A percentile compares a stretch with the other conserved stretches of the same genome.
Conservation (phyloP, 2,113 vertebrate species). For the Pteronura brasiliensis region DNA sequence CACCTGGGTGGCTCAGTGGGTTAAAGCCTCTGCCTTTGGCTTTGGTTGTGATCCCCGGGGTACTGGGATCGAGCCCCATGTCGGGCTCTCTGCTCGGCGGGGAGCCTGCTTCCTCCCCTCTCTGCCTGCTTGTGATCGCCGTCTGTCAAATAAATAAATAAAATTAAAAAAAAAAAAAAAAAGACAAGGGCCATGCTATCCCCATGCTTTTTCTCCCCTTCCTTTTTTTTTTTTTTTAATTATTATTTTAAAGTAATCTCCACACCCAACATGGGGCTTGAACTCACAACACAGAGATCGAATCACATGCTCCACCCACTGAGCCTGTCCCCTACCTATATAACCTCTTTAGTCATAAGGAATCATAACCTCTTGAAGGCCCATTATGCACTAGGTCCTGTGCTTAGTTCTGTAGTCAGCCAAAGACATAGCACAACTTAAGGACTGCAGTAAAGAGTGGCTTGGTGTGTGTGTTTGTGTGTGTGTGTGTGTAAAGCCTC, state of each 20-base stretch:
- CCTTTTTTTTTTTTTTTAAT: not conserved
- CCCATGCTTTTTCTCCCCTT: not conserved
- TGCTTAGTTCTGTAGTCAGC: not conserved
- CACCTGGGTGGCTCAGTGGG: no score
- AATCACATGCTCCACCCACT: not conserved
- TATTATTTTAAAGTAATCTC: not conserved
- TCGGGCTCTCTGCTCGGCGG: no score
- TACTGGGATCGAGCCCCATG: no score
- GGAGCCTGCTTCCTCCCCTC: no score
- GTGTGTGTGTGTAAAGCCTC: not conserved
- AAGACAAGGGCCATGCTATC: not conserved
- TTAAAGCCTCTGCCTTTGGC: no score
- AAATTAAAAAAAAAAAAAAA: not conserved
- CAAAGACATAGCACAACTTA: not conserved
- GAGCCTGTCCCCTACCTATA: not conserved
- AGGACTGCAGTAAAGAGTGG: not conserved
- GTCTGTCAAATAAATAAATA: no score
- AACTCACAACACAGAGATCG: not conserved
- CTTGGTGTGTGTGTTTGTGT: not conserved
- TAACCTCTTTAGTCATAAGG: not conserved
- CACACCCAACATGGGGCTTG: not conserved
- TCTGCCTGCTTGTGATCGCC: no score
- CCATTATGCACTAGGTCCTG: not conserved
- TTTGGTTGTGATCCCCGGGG: no score
- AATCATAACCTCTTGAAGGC: constrained; percentile 5